These are phyloP conservation scores for Syrrhaptes paradoxus DNA, from an alignment of 2,113 vertebrate genomes.

Conservation along the genomic window DNA sequence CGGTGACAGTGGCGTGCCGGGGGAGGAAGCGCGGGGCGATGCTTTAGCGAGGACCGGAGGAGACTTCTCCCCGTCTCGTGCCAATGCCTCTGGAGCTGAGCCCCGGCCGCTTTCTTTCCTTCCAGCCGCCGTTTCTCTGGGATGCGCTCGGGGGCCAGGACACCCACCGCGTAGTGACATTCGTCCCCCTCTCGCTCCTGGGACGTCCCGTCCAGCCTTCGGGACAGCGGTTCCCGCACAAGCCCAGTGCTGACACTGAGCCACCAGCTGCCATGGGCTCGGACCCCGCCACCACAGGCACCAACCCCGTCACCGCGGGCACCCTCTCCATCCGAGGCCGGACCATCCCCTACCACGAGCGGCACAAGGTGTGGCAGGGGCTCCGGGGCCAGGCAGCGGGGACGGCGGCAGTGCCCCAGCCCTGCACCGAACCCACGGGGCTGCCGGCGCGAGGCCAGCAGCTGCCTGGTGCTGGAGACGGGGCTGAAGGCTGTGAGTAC, in stretches of 20 bases:
- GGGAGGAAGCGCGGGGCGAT: fast-evolving
- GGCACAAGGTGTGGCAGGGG: not conserved
- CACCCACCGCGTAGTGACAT: not conserved
- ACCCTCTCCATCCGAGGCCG: not conserved
- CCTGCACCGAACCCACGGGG: not conserved
- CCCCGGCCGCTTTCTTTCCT: not conserved
- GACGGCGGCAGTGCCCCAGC: not conserved
- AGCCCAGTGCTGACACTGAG: not conserved
- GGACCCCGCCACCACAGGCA: not conserved
- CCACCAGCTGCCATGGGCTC: not conserved
- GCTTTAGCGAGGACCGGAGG: not conserved
- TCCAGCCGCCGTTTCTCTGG: conserved; percentile 53
- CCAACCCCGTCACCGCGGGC: not conserved
- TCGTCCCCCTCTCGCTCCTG: conserved; percentile 45
- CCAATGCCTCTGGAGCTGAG: not conserved
- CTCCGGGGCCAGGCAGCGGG: not conserved
- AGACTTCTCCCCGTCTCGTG: not conserved
- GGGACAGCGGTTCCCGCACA: not conserved
- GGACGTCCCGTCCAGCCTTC: not conserved
- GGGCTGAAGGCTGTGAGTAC: conserved; percentile 60
- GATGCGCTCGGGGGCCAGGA: not conserved
- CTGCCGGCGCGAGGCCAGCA: not conserved
- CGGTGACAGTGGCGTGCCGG: not conserved
- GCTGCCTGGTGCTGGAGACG: not conserved
- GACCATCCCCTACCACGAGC: not conserved